Conservation (phyloP, 2,888 invertebrate genomes). For the Norana najaformis region DNA sequence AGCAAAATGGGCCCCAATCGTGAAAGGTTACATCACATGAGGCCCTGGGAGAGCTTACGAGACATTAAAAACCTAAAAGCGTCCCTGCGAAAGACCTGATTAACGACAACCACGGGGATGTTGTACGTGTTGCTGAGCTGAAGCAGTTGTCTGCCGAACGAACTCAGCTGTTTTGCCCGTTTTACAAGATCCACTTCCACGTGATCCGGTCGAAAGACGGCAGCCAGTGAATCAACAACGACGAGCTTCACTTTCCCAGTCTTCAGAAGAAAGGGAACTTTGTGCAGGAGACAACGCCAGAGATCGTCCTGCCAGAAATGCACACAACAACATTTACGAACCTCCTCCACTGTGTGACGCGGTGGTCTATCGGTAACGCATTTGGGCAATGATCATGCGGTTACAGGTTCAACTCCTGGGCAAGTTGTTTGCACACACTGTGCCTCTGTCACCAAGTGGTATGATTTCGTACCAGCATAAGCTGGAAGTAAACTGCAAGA, state of each 20-base stretch:
- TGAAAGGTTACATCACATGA: neutral
- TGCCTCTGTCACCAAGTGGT: too few relatives aligned
- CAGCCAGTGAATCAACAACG: conserved; percentile 77
- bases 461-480: too few relatives aligned
- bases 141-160: conserved; percentile 68
- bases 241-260: conserved; percentile 69
- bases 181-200: conserved; percentile 33
- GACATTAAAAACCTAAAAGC: neutral
- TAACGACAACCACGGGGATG: conserved; percentile 72
- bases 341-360: neutral
- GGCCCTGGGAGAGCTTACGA: neutral
- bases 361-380: neutral
- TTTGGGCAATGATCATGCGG: too few relatives aligned
- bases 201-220: conserved; percentile 67
- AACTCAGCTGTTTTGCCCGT: conserved; percentile 54
- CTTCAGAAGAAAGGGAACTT: conserved; percentile 67
- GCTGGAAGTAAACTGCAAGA: too few relatives aligned
- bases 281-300: conserved; percentile 61
- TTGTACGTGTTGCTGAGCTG: conserved; percentile 67
- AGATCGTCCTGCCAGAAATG: conserved; percentile 53
- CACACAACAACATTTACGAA: neutral
- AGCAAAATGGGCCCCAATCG: neutral
- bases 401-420: too few relatives aligned
- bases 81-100: conserved; percentile 71
- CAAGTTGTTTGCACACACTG: too few relatives aligned